Evolutionary conservation across 2,113 vertebrate genomes (phyloP), one percentile per base, ranked within the genome.

Genomic region (Cinclus cinclus): DNA sequence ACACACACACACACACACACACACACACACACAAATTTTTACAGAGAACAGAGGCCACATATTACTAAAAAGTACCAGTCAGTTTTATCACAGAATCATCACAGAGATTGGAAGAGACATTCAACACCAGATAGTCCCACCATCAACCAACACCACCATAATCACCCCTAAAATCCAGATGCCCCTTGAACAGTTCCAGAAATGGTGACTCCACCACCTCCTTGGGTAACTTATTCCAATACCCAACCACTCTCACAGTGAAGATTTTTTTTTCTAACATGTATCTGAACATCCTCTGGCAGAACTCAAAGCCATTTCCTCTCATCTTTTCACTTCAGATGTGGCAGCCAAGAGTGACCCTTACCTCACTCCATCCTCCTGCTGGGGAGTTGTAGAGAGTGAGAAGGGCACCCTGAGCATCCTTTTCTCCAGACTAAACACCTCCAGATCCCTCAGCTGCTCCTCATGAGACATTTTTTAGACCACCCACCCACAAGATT

Each of bases 191-290:
- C 8, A 41, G 5, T 33, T 62, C 15, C n/a, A 47, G 18, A 62
- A 41, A 31, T 31, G 19, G 41, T 62, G 30, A 62, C 35, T 55
- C 55, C 41, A 49, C 7, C n/a, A 31, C 8, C 7, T 62, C 25
- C 12, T 39, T 31, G 55, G 41, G 20, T 23, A 55, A 47, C 10
- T 62, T 31, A 23, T 15, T 41, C 14, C 8, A 3, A 12, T 15
- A 14, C 17, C 16, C 2, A 1, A 39, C 23, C 23, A 31, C 25
- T 55, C 24, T 10, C 35, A 1, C 14, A 47, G 14, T 35, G 55
- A 81, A 5, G 0, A 0, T 0, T 49, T 49, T 2, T 2, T 74
- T 83, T 76, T 31, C 8, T 47, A 5, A 19, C 41, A 35, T 23
- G 8, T 41, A 23, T 41, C 30, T 41, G 24, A 53, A 68, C 9